Percentiles rank a stretch among this genome's conserved stretches.
Evolutionary conservation across 2,888 invertebrate genomes (phyloP).

Genomic region (Cremastinae sp.): DNA sequence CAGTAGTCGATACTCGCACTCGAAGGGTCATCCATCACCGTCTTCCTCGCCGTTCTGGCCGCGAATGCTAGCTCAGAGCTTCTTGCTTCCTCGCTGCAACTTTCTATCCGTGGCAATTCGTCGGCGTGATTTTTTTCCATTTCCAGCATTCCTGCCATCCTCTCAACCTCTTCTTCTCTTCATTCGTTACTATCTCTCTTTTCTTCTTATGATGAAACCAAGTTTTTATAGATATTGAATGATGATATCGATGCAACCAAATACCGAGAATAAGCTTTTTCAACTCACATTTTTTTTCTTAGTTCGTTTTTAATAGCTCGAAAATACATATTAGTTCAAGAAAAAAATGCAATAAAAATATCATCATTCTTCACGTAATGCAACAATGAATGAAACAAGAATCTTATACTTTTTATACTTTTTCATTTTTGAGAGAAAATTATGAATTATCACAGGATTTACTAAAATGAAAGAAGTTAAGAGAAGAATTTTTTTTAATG

Average conservation of each 20-base stretch:
- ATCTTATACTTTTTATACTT: background rate
- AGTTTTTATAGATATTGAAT: conserved; percentile 18
- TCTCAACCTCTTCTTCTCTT: background rate
- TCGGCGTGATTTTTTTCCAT: conserved; percentile 20
- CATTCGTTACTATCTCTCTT: conserved; percentile 10
- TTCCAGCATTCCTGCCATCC: background rate
- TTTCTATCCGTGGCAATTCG: conserved; percentile 28
- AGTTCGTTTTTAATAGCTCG: too few species aligned
- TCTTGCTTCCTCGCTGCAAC: conserved; percentile 19
- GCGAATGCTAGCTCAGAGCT: conserved; percentile 22
- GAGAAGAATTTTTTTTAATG: too few species aligned
- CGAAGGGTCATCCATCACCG: conserved; percentile 48
- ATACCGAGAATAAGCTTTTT: too few species aligned
- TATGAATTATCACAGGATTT: too few species aligned
- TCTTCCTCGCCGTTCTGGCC: conserved; percentile 17
- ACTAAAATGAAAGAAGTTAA: too few species aligned
- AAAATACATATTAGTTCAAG: too few species aligned
- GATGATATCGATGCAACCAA: too few species aligned
- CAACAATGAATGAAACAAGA: conserved; percentile 7
- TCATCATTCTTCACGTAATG: too few species aligned
- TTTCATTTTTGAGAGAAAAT: too few species aligned
- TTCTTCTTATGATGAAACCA: conserved; percentile 5
- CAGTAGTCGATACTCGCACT: conserved; percentile 46
- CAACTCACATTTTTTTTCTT: too few species aligned
- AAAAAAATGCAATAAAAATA: too few species aligned